These are phyloP conservation scores for Neodiprion virginianus DNA, from an alignment of 1,140 invertebrate species.

Conservation along the genomic window DNA sequence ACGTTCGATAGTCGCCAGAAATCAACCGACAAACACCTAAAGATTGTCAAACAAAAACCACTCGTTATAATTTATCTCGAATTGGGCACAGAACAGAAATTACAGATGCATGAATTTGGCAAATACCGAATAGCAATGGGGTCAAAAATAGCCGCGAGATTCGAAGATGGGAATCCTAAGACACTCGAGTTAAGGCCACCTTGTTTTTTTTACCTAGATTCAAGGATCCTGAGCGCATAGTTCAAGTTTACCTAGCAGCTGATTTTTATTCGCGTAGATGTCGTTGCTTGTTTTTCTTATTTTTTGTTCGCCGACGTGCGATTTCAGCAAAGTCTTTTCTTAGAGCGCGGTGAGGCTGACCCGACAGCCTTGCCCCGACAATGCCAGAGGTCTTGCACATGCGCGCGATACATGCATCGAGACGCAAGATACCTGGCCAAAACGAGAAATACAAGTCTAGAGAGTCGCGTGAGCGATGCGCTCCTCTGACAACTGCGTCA, in stretches of 20 bases:
- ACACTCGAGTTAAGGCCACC: too few species aligned
- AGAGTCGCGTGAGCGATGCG: background rate
- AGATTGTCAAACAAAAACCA: too few species aligned
- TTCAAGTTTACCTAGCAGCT: background rate
- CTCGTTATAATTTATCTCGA: too few species aligned
- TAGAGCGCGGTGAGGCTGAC: background rate
- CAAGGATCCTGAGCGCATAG: background rate
- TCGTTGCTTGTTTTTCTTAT: background rate
- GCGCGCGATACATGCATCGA: background rate
- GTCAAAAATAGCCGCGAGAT: background rate
- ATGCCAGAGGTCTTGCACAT: background rate
- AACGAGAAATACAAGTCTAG: constrained; percentile 1
- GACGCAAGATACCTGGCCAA: background rate
- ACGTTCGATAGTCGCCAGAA: too few species aligned
- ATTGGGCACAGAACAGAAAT: too few species aligned
- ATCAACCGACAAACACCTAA: too few species aligned
- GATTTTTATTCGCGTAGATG: background rate
- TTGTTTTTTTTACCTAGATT: too few species aligned
- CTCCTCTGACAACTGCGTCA: background rate
- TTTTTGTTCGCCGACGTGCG: background rate
- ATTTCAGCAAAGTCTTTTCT: background rate
- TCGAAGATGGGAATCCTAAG: too few species aligned
- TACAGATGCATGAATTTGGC: too few species aligned
- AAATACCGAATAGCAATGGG: too few species aligned
- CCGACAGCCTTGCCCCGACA: background rate